Evolutionary conservation across 2,113 vertebrate species (phyloP).

Genomic region (Myodes glareolus): DNA sequence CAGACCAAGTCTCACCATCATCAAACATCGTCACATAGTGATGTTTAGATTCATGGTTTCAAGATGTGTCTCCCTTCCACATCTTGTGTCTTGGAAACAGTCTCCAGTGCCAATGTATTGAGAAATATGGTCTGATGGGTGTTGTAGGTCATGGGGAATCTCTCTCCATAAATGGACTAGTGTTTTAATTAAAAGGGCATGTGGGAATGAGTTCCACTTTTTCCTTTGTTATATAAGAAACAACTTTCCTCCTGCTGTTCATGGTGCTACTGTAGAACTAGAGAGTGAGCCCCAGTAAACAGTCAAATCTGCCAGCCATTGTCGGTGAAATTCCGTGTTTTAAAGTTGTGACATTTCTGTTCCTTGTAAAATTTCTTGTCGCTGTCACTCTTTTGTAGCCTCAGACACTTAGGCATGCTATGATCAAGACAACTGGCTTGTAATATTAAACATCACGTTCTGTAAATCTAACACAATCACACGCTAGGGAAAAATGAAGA

Average conservation of each 20-base stretch:
- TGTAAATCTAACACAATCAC: not conserved
- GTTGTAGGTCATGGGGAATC: not conserved
- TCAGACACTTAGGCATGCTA: not conserved
- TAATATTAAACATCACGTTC: not conserved
- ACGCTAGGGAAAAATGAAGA: not conserved
- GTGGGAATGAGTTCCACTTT: not conserved
- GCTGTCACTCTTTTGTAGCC: not conserved
- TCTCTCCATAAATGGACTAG: not conserved
- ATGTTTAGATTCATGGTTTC: not conserved
- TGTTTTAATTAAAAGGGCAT: not conserved
- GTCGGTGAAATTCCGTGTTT: not conserved
- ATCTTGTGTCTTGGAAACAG: not conserved
- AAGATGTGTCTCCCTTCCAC: not conserved
- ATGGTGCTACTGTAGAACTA: not conserved
- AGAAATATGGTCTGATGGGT: not conserved
- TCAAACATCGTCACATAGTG: not conserved
- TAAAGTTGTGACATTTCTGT: not conserved
- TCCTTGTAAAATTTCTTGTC: not conserved
- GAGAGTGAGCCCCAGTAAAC: not conserved
- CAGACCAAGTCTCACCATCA: not conserved
- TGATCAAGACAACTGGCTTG: not conserved
- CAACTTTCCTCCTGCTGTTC: too few relatives aligned
- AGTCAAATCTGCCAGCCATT: too few relatives aligned
- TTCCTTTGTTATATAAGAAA: not conserved
- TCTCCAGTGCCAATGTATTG: not conserved